Base-by-base conservation (phyloP, 2,113 vertebrate genomes). In the Mirza zaza region DNA sequence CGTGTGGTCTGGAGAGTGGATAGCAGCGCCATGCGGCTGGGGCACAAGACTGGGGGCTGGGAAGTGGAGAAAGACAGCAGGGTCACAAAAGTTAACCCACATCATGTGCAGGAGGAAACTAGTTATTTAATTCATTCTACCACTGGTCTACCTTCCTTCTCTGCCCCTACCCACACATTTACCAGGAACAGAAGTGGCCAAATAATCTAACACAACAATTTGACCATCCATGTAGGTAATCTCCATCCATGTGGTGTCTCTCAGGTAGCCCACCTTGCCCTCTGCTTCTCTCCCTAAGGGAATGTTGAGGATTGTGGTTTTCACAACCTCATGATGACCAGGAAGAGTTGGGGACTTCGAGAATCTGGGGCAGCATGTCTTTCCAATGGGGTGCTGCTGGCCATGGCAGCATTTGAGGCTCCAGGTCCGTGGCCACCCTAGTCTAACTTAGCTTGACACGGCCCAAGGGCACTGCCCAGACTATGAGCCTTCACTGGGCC, bases 31-130 rank as follows among this genome's bases (percentile, higher is more conserved):
- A 3, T 20, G 34, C 3, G 23, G 55, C 55, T 67, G 71, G 52
- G 25, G 6, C 67, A 75, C 32, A 9, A 0, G 0, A 7, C 27
- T 29, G 39, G 9, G 13, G 52, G 13, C 2, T 42, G 32, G 13
- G 2, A 81, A 55, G 21, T 34, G 17, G 15, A 68, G 45, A 57
- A 63, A 65, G 2, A 39, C 0, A 65, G 18, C 68, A 84, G 21
- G 27, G 3, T 45, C 61, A 67, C 25, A 13, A 45, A 82, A 8
- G 27, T 55, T 32, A 83, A 79, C 36, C 81, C 57, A 39, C 2
- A 55, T 3, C 7, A 12, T 29, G 25, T 32, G n/a, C 85, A 14
- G 8, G 57, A 77, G 3, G 39, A 45, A 29, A 45, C 23, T 6
- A 23, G 1, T 45, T 29, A 2, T 42, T 8, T 48, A 61, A 27